Evolutionary conservation across 64 coral and sea anemone genomes (phyloP).

Genomic region (Dendronephthya gigantea): DNA sequence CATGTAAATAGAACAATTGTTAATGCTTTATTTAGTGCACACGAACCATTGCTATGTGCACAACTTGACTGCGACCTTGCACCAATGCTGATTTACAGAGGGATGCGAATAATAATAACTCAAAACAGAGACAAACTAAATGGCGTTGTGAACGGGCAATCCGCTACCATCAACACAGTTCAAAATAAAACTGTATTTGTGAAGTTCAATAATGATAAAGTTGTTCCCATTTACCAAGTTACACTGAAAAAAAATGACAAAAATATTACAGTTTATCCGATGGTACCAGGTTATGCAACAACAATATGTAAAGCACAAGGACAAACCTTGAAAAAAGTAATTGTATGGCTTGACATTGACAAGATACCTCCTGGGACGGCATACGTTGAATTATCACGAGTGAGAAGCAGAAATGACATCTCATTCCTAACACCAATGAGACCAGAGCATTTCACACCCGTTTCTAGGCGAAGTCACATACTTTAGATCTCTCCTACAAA

Average conservation of each 20-base stretch:
- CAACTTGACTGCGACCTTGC: background rate
- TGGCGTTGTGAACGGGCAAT: slow-evolving; percentile 7
- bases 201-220: background rate
- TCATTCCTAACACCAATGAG: background rate
- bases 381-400: slow-evolving; percentile 12
- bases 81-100: background rate
- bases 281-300: background rate
- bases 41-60: background rate
- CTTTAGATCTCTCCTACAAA: too few relatives aligned
- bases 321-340: background rate
- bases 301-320: slow-evolving; percentile 22
- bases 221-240: background rate
- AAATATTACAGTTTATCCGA: background rate
- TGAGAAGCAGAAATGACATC: background rate
- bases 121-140: background rate
- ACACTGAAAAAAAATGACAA: background rate
- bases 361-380: background rate
- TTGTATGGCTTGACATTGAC: slow-evolving; percentile 17
- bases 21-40: too few relatives aligned
- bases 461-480: background rate
- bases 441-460: background rate
- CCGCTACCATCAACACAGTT: background rate
- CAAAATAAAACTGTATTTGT: background rate
- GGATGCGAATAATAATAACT: background rate
- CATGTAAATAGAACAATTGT: too few relatives aligned